These are phyloP conservation scores for Casuarius casuarius DNA, from an alignment of 2,113 vertebrate species.

Conservation along the genomic window DNA sequence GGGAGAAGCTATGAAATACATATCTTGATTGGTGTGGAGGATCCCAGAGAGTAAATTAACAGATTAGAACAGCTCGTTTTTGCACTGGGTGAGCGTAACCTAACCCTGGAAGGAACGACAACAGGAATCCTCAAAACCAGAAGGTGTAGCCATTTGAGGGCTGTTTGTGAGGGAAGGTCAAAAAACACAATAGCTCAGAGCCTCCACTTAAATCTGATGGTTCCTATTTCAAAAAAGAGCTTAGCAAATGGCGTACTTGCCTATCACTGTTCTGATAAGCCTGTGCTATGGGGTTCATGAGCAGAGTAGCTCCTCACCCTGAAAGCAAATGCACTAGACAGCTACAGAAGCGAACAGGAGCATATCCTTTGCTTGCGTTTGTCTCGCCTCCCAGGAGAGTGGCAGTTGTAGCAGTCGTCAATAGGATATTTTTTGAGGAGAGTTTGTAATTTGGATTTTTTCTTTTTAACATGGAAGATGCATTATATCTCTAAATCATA, in stretches of 20 bases:
- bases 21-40: neutral
- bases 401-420: neutral
- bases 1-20: neutral
- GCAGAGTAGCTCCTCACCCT: neutral
- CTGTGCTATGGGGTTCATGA: neutral
- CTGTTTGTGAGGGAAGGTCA: neutral
- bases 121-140: neutral
- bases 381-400: neutral
- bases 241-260: neutral
- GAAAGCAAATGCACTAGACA: neutral
- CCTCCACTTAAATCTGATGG: neutral
- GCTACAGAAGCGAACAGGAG: neutral
- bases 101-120: neutral
- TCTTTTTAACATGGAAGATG: neutral
- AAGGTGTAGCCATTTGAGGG: neutral
- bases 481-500: neutral
- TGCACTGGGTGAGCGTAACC: neutral
- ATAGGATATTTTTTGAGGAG: neutral
- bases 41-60: neutral
- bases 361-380: neutral
- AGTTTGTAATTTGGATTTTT: neutral
- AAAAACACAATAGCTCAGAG: neutral
- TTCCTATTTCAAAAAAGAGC: neutral
- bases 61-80: neutral
- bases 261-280: neutral